A percentile compares a stretch with the other conserved stretches of the same genome.
phyloP scores from a whole-genome alignment of 2,113 vertebrate species.

The Alectura lathami region DNA sequence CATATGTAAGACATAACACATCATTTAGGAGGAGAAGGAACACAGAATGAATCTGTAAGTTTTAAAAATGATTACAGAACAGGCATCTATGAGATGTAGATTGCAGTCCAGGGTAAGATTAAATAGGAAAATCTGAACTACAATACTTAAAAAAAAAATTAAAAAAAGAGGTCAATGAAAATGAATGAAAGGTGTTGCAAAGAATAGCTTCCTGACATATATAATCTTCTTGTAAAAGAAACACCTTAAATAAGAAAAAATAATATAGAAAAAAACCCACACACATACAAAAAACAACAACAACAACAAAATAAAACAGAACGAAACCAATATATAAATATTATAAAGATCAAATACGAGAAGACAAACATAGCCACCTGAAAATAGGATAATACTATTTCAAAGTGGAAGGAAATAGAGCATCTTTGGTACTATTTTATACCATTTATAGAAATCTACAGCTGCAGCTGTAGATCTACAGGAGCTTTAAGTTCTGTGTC shows the following conservation, averaged over 20 bases:
- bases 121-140: not conserved
- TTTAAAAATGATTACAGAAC: not conserved
- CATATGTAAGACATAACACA: not conserved
- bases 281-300: too few relatives aligned
- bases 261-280: not conserved
- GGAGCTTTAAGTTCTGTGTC: not conserved
- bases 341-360: not conserved
- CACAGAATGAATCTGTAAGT: not conserved
- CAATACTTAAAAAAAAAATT: not conserved
- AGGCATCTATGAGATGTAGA: not conserved
- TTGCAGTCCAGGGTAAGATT: not conserved
- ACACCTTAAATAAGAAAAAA: not conserved
- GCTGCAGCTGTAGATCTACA: too few relatives aligned
- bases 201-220: not conserved
- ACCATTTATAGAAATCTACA: not conserved
- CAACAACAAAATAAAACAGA: too few relatives aligned
- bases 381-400: not conserved
- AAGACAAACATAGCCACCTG: not conserved
- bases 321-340: not conserved
- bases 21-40: not conserved
- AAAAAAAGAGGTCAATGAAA: not conserved
- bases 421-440: not conserved
- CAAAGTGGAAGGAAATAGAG: not conserved
- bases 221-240: not conserved
- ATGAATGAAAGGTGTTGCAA: not conserved